Conservation (phyloP, 2,113 vertebrate genomes). For the Mellivora capensis region DNA sequence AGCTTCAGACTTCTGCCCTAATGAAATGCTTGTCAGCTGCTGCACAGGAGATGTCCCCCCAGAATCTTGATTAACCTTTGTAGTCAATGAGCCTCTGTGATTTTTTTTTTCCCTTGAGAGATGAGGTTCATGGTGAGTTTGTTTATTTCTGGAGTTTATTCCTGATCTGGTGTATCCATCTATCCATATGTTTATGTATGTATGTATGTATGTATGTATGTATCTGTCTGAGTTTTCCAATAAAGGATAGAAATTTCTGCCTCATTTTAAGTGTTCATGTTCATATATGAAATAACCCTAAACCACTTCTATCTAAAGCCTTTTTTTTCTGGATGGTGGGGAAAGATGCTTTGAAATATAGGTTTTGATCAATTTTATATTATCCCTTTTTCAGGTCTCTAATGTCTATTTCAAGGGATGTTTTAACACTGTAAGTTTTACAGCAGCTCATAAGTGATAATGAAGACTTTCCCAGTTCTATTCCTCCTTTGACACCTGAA, state of each 20-base stretch:
- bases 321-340: constrained; percentile 23
- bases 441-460: constrained; percentile 78
- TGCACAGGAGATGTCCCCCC: background rate
- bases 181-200: background rate
- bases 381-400: constrained; percentile 80
- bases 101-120: background rate
- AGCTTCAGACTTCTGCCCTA: background rate
- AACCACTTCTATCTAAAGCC: constrained; percentile 67
- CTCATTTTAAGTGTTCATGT: constrained; percentile 43
- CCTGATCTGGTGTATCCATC: background rate
- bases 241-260: background rate
- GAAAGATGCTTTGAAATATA: constrained; percentile 78
- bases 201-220: background rate
- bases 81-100: background rate
- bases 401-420: constrained; percentile 83
- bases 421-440: constrained; percentile 81
- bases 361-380: constrained; percentile 86
- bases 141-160: background rate
- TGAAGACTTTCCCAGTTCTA: constrained; percentile 77
- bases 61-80: constrained; percentile 50
- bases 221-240: background rate
- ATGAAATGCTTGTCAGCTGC: constrained; percentile 27
- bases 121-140: background rate
- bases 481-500: constrained; percentile 75
- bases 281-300: constrained; percentile 44